A percentile compares a stretch with the other conserved stretches of the same genome.
Evolutionary conservation across 2,113 vertebrate genomes (phyloP).

Genomic region (Percina caprodes): DNA sequence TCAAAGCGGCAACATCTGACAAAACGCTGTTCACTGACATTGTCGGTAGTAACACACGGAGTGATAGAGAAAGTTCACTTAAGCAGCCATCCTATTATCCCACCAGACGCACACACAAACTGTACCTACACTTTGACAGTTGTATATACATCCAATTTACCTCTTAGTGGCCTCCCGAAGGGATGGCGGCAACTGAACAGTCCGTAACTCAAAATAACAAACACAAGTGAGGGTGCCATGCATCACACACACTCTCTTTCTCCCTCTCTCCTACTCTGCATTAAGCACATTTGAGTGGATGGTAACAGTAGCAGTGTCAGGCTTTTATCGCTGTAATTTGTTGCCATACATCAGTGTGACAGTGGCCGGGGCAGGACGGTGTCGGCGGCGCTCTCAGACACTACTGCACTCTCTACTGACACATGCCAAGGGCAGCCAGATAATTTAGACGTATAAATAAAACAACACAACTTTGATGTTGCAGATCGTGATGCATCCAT

Average conservation of each 20-base stretch:
- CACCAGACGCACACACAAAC: constrained; percentile 42
- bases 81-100: constrained; percentile 66
- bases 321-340: constrained; percentile 76
- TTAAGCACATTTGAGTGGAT: constrained; percentile 69
- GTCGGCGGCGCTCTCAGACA: constrained; percentile 49
- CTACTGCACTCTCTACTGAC: constrained; percentile 53
- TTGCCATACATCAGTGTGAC: constrained; percentile 70
- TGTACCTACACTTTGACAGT: constrained; percentile 58
- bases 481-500: constrained; percentile 71
- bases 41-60: constrained; percentile 55
- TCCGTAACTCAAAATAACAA: constrained; percentile 64
- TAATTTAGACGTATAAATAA: constrained; percentile 79
- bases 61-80: constrained; percentile 72
- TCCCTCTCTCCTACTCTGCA: constrained; percentile 51
- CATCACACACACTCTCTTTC: constrained; percentile 36
- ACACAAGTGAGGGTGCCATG: constrained; percentile 25
- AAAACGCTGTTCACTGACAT: constrained; percentile 65
- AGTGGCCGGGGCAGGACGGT: constrained; percentile 61
- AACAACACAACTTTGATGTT: constrained; percentile 72
- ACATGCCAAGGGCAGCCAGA: constrained; percentile 70
- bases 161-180: constrained; percentile 65
- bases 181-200: constrained; percentile 57
- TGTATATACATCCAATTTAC: constrained; percentile 65
- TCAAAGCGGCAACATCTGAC: constrained; percentile 75
- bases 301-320: constrained; percentile 67